Evolutionary conservation across 2,797 vertebrate genomes (phyloP), one percentile per base, ranked within the genome.

Genomic region (Pangasius sanitwongsei): DNA sequence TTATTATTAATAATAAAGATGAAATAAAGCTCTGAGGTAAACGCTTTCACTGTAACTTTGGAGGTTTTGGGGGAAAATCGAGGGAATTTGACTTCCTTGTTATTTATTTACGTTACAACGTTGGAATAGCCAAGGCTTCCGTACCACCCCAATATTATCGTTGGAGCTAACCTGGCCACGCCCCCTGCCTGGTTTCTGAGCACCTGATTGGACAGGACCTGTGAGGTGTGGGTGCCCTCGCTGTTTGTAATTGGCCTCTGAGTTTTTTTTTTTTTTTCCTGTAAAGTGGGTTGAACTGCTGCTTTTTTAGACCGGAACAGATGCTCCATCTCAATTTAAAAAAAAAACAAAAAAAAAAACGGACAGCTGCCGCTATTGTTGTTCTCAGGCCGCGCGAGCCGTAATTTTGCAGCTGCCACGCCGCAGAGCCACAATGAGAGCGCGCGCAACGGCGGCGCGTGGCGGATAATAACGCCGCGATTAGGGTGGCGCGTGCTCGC

Each of bases 311-410:
- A 93, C 91, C 91, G 50, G 93, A 96, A 94, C 96, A 97, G 96
- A 96, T 96, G 95, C 96, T 95, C 61, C 93, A 93, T 95, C 95
- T 96, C 95, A 96, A 96, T 95, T 96, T 37, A 37, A 12, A 63
- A 53, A 31, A 9, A 74, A 44, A 48, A 44, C 25, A 18, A 75
- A 48, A 48, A 83, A 83, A 83, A 69, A 84, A 31, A 18, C 95
- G 92, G 96, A 95, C 96, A 97, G 96, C 96, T 97, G 96, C 95
- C 95, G 92, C 96, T 92, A 96, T 97, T 97, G 96, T 97, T 96
- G 96, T 96, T 95, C 94, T 93, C 91, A 94, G 95, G 93, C 93
- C 90, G 93, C 93, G 92, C 90, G 88, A 94, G 92, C 95, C 95
- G 94, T 96, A 95, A 87, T 87, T 96, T 95, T 95, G 96, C 96